Percentiles rank a stretch among this genome's conserved stretches.
phyloP scores from a whole-genome alignment of 2,797 vertebrate species.

The Poecile montanus region DNA sequence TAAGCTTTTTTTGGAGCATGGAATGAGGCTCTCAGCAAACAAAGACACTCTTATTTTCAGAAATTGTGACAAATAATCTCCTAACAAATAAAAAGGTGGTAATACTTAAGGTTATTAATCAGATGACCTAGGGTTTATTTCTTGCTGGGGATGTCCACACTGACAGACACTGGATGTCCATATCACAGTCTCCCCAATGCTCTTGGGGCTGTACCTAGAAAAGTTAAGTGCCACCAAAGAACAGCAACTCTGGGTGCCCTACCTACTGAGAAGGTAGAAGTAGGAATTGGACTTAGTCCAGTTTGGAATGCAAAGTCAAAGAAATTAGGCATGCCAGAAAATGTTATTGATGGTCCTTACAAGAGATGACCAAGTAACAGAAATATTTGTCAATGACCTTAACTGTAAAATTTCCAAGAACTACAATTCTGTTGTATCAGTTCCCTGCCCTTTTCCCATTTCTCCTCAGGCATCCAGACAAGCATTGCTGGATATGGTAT shows the following conservation, averaged over 20 bases:
- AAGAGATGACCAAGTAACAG: background rate
- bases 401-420: background rate
- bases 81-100: background rate
- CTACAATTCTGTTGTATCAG: background rate
- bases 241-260: background rate
- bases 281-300: background rate
- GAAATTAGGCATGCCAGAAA: background rate
- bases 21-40: background rate
- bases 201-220: background rate
- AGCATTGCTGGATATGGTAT: background rate
- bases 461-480: constrained; percentile 9
- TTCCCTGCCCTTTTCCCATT: background rate
- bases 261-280: background rate
- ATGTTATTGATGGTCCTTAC: background rate
- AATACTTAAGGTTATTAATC: background rate
- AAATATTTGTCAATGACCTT: background rate
- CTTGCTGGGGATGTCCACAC: background rate
- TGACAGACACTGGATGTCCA: background rate
- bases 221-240: background rate
- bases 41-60: background rate
- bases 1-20: background rate
- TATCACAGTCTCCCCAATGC: rapidly evolving
- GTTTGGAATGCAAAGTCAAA: background rate
- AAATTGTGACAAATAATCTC: background rate
- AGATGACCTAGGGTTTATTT: background rate